Evolutionary conservation across 2,888 invertebrate genomes (phyloP), one percentile per base, ranked within the genome.

Genomic region (Xestoiulus laeticollis): DNA sequence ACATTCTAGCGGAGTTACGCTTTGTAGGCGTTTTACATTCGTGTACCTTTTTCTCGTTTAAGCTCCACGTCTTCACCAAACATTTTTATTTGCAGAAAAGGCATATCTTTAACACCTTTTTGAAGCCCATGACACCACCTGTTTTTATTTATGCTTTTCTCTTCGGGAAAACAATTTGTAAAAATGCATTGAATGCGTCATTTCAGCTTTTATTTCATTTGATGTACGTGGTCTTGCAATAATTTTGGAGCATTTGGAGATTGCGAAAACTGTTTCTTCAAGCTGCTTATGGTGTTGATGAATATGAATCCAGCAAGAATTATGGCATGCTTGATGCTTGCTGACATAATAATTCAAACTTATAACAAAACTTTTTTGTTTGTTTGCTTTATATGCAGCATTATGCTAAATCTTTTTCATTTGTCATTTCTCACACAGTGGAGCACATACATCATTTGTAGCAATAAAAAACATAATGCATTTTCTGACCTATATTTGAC

Each of bases 131-230:
- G 78, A 30, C 78, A 78, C 78, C 78, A 26, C 78, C 78, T 78
- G 78, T 78, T 78, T 78, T 78, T 68, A 68, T 78, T 78, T 78
- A 78, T 78, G 30, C 16, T 78, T 78, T 78, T 78, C 14, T 30
- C 78, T 78, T 78, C 30, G 78, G 26, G 5, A 1, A 14, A 12
- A 26, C 22, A 78, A 78, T 78, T 78, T 22, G 26, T 30, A 22
- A 78, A 22, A 22, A n/a, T 78, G 78, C 78, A n/a, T n/a, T 48
- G 14, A n/a, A 8, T n/a, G 59, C 59, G 59, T n/a, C 14, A 78
- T 78, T 78, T 78, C 59, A 22, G 22, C 30, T 14, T 30, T 78
- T 22, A 22, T 30, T 26, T 30, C 14, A 30, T 78, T 30, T 78
- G 78, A 78, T 78, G 30, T 30, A 16, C 78, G 26, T 78, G 22